These are phyloP conservation scores for Ictalurus furcatus DNA, from an alignment of 2,113 vertebrate genomes.

Conservation along the genomic window DNA sequence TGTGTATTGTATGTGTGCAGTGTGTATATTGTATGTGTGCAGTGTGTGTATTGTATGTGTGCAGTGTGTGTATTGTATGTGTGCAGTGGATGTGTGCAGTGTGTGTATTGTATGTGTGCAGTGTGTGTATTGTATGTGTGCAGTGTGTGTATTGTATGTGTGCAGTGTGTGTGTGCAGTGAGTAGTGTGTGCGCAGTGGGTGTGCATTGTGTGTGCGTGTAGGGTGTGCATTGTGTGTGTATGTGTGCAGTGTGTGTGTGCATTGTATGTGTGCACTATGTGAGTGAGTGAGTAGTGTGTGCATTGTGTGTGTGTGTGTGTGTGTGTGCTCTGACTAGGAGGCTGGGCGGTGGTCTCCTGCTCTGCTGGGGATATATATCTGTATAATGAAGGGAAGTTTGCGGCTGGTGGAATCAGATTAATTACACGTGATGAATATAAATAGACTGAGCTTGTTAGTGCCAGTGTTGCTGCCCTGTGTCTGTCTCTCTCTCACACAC, in stretches of 20 bases:
- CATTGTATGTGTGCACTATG: too few species aligned
- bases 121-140: not conserved
- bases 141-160: not conserved
- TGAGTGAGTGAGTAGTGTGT: not conserved
- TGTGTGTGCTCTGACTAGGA: slow-evolving; percentile 14
- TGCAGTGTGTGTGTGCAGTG: not conserved
- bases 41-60: slow-evolving; percentile 19
- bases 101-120: not conserved
- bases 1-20: too few species aligned
- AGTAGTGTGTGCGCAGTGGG: too few species aligned
- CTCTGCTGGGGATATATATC: not conserved
- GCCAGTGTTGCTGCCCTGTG: slow-evolving; percentile 2
- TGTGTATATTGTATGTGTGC: not conserved
- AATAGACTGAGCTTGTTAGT: slow-evolving; percentile 41
- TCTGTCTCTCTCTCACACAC: slow-evolving; percentile 9
- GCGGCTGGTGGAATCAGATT: slow-evolving; percentile 41
- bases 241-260: not conserved
- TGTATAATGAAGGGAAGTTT: slow-evolving; percentile 48
- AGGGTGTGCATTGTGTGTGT: not conserved
- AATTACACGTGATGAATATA: slow-evolving; percentile 50
- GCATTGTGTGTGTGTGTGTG: too few species aligned
- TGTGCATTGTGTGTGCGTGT: not conserved
- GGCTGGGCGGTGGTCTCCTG: not conserved
- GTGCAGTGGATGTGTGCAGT: not conserved
- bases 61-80: not conserved